Conservation (phyloP, 2,888 invertebrate species). For the Heliconius sara region DNA sequence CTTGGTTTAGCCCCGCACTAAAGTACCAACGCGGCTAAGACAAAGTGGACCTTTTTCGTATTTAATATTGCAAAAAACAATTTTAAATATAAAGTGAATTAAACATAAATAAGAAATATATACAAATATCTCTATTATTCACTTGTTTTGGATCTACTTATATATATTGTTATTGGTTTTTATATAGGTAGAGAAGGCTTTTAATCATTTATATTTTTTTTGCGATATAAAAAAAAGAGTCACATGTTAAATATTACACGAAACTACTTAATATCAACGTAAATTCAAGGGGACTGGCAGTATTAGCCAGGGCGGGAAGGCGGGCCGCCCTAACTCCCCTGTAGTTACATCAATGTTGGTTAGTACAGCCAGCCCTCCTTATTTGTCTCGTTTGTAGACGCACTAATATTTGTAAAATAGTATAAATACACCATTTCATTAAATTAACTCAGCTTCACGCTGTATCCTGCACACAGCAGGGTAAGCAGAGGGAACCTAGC, state of each 20-base stretch:
- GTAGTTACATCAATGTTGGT: constrained; percentile 12
- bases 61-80: no score
- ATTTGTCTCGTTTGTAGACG: not conserved
- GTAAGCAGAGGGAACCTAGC: no score
- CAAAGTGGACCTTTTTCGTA: no score
- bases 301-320: not conserved
- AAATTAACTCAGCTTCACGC: no score
- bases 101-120: no score
- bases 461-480: no score
- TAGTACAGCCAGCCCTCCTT: not conserved
- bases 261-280: not conserved
- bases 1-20: no score
- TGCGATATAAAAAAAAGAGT: not conserved
- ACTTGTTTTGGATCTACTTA: not conserved
- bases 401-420: not conserved
- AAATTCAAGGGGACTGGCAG: not conserved
- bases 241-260: not conserved
- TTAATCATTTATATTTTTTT: not conserved
- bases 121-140: not conserved
- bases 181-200: not conserved
- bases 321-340: constrained; percentile 2
- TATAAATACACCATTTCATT: not conserved
- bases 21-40: no score
- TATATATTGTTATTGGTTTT: not conserved
- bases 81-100: no score